phyloP scores from a whole-genome alignment of 2,113 vertebrate species.

The Polyodon spathula region DNA sequence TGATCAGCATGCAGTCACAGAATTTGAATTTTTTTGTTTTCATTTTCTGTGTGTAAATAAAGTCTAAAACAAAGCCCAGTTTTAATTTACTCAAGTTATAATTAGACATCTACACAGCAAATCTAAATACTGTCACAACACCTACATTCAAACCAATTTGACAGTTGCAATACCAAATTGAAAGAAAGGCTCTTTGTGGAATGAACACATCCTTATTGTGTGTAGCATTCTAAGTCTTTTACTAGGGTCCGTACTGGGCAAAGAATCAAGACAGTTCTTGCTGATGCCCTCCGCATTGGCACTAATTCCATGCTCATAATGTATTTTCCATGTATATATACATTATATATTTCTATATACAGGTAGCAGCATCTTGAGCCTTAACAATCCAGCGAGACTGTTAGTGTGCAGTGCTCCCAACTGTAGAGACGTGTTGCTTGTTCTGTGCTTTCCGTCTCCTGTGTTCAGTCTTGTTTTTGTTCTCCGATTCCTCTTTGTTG shows the following conservation, averaged over 20 bases:
- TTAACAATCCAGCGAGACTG: conserved; percentile 42
- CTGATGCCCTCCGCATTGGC: conserved; percentile 25
- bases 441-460: conserved; percentile 71
- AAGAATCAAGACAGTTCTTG: conserved; percentile 17
- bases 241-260: conserved; percentile 17
- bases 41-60: conserved; percentile 6
- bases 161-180: conserved; percentile 38
- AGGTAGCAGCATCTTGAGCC: conserved; percentile 86
- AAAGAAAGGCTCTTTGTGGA: neutral
- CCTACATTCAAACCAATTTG: conserved; percentile 58
- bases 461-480: conserved; percentile 79
- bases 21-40: conserved; percentile 4
- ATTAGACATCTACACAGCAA: conserved; percentile 44
- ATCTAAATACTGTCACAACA: conserved; percentile 58
- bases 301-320: conserved; percentile 32
- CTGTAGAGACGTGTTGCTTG: conserved; percentile 59
- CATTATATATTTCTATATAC: conserved; percentile 56
- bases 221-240: conserved; percentile 3
- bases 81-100: conserved; percentile 29
- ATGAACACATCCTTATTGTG: neutral
- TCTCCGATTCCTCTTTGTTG: conserved; percentile 71
- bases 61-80: conserved; percentile 19
- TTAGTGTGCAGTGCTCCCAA: conserved; percentile 62
- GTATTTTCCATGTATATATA: conserved; percentile 50
- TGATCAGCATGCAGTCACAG: conserved; percentile 31